Conservation (phyloP, 2,113 vertebrate genomes). For the Pyrgilauda ruficollis region DNA sequence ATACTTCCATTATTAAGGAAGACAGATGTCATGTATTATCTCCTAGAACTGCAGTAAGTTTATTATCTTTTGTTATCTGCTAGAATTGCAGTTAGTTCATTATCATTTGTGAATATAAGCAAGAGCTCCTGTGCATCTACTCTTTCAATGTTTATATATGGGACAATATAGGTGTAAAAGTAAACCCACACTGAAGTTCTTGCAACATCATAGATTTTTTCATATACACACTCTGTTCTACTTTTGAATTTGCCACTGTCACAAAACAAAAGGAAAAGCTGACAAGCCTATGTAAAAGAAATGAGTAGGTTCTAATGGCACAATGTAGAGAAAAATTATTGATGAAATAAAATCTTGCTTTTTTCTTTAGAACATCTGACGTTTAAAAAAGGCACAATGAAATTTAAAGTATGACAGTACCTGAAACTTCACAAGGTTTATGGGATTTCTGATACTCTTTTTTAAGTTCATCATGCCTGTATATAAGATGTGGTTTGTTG, state of each 20-base stretch:
- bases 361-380: not conserved
- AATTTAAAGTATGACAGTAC: slow-evolving; percentile 70
- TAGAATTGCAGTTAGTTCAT: not conserved
- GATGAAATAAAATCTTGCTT: not conserved
- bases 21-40: not conserved
- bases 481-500: slow-evolving; percentile 94
- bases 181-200: not conserved
- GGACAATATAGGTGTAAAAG: not conserved
- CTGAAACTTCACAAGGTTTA: slow-evolving; percentile 83
- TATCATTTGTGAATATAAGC: not conserved
- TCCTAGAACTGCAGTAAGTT: not conserved
- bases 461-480: slow-evolving; percentile 79
- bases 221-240: not conserved
- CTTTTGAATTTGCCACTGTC: not conserved
- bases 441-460: slow-evolving; percentile 37
- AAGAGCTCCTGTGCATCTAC: not conserved
- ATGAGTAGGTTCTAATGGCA: not conserved
- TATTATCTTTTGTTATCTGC: not conserved
- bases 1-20: not conserved
- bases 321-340: not conserved
- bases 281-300: not conserved
- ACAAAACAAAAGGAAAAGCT: not conserved
- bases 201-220: not conserved
- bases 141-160: not conserved
- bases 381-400: not conserved